A percentile compares a stretch with the other conserved stretches of the same genome.
Evolutionary conservation across 1,140 invertebrate species (phyloP).

Genomic region (Leptoteleia sp.): DNA sequence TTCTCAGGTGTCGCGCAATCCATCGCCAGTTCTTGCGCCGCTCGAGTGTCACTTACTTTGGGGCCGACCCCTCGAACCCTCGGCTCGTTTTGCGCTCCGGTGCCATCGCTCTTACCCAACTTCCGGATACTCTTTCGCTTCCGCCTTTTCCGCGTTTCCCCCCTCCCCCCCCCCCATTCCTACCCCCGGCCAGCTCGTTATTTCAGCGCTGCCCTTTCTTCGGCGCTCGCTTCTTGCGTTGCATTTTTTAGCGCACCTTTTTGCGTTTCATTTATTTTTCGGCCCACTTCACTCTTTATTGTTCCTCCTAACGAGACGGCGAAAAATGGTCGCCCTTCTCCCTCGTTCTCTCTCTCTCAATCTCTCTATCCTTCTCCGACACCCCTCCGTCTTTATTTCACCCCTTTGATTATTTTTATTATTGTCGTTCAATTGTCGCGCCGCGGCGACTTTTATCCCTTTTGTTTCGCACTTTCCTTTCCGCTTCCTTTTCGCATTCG

Average conservation of each 20-base stretch:
- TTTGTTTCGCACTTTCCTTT: too few relatives aligned
- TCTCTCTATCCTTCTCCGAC: too few relatives aligned
- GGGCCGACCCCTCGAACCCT: slow-evolving; percentile 58
- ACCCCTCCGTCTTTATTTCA: too few relatives aligned
- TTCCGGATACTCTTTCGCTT: slow-evolving; percentile 64
- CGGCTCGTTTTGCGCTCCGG: slow-evolving; percentile 40
- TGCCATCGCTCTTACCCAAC: slow-evolving; percentile 57
- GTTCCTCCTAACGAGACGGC: too few relatives aligned
- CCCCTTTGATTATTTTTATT: too few relatives aligned
- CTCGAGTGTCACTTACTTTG: slow-evolving; percentile 54
- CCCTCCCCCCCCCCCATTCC: too few relatives aligned
- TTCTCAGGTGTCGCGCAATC: slow-evolving; percentile 60
- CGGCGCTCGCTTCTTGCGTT: slow-evolving; percentile 23
- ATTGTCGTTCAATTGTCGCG: too few relatives aligned
- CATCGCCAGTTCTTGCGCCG: slow-evolving; percentile 58
- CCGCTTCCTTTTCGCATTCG: too few relatives aligned
- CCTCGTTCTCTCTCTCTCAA: too few relatives aligned
- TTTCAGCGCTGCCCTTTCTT: slow-evolving; percentile 44
- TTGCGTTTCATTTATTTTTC: slow-evolving; percentile 40
- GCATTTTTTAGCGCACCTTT: slow-evolving; percentile 53
- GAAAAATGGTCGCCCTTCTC: too few relatives aligned
- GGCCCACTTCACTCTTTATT: slow-evolving; percentile 29
- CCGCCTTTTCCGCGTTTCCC: slow-evolving; percentile 63
- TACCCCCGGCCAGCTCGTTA: slow-evolving; percentile 47
- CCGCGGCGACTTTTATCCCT: too few relatives aligned